Percentiles rank a stretch among this genome's conserved stretches.
Evolutionary conservation across 1,140 invertebrate genomes (phyloP).

Genomic region (Saxidomus purpurata): DNA sequence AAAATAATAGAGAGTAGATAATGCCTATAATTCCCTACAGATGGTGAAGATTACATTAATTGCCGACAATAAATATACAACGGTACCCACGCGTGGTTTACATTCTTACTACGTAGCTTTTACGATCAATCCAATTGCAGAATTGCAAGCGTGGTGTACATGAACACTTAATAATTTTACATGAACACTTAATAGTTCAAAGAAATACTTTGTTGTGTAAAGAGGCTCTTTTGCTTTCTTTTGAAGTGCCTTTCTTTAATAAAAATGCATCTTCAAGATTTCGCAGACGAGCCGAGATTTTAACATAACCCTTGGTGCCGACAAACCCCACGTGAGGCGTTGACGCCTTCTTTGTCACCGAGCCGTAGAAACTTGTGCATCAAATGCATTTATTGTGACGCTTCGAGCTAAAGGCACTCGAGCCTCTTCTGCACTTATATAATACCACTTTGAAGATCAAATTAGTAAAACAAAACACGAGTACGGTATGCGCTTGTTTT

Average conservation of each 20-base stretch:
- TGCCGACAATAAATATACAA: conserved; percentile 56
- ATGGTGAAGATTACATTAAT: conserved; percentile 50
- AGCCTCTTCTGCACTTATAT: too few relatives aligned
- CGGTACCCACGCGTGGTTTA: conserved; percentile 27
- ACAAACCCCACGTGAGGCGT: too few relatives aligned
- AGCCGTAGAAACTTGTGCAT: too few relatives aligned
- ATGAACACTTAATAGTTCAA: conserved; percentile 45
- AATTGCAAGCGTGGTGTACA: background rate
- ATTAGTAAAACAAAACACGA: too few relatives aligned
- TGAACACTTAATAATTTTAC: conserved; percentile 10
- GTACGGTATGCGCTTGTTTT: too few relatives aligned
- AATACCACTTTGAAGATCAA: too few relatives aligned
- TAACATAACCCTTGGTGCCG: background rate
- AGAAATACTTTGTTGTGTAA: conserved; percentile 41
- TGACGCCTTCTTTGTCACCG: too few relatives aligned
- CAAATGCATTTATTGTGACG: too few relatives aligned
- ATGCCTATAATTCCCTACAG: conserved; percentile 32
- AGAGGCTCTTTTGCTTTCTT: background rate
- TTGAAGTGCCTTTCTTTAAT: conserved; percentile 18
- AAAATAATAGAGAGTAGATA: conserved; percentile 44
- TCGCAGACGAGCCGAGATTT: background rate
- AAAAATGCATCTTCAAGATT: conserved; percentile 1
- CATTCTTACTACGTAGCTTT: conserved; percentile 29
- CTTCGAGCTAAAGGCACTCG: too few relatives aligned
- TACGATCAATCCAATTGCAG: conserved; percentile 4